Percentiles rank a stretch among this genome's conserved stretches.
Evolutionary conservation across 1,140 invertebrate genomes (phyloP).

Genomic region (Pinna nobilis): DNA sequence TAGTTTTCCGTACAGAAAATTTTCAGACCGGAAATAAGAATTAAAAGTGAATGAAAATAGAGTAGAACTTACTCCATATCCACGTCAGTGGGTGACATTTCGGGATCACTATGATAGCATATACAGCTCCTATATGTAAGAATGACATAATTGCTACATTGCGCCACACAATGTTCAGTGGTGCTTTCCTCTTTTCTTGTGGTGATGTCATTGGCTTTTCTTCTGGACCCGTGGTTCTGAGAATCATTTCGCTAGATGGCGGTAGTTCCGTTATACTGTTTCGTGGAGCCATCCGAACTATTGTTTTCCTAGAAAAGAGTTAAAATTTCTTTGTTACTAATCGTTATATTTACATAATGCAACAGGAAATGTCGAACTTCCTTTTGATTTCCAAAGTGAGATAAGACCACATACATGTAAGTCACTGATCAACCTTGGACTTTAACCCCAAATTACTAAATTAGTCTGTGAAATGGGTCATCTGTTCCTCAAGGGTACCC

Average conservation of each 20-base stretch:
- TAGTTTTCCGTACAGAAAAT: too few relatives aligned
- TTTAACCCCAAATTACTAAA: too few relatives aligned
- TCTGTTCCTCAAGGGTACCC: too few relatives aligned
- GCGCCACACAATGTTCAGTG: conserved; percentile 87
- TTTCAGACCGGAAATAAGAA: not conserved
- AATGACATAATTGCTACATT: conserved; percentile 91
- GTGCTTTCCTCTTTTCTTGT: not conserved
- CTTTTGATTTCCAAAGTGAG: too few relatives aligned
- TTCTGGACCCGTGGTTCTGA: not conserved
- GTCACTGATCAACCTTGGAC: too few relatives aligned
- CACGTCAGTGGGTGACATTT: conserved; percentile 86
- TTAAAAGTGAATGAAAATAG: conserved; percentile 25
- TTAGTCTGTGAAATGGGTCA: too few relatives aligned
- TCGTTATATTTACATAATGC: too few relatives aligned
- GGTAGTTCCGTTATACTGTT: not conserved
- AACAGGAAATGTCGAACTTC: too few relatives aligned
- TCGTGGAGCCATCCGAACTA: conserved; percentile 14
- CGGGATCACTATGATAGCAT: conserved; percentile 89
- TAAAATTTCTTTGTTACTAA: too few relatives aligned
- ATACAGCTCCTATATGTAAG: conserved; percentile 90
- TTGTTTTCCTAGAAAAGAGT: too few relatives aligned
- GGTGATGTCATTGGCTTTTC: not conserved
- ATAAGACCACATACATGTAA: too few relatives aligned
- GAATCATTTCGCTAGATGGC: too few relatives aligned
- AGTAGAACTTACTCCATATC: conserved; percentile 82